Base-by-base conservation (phyloP, 30 jellyfish, hydroid and myxozoan species). In the Chironex yamaguchii region DNA sequence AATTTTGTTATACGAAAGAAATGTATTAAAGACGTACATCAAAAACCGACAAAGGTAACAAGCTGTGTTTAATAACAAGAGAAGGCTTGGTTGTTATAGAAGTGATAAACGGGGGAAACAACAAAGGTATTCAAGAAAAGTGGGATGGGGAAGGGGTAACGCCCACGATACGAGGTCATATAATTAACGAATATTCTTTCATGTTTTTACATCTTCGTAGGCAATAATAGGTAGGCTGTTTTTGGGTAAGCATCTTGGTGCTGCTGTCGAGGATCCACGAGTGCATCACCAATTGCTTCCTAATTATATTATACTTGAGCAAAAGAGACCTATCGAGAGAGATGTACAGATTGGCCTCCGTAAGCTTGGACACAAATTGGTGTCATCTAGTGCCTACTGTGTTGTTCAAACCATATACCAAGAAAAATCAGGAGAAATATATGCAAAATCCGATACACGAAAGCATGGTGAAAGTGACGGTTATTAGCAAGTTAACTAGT, bases 261-360 rank as follows among this genome's bases (percentile, higher is more conserved):
- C 91, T 0, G 84, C 96, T 20, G 97, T 96, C 6, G 89, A 89
- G 26, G 53, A 80, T 49, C 97, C 91, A 4, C 36, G 99, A 36
- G 30, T 96, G 26, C 99, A 96, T 62, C 94, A 91, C 67, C 99
- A 96, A 69, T 86, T 97, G 24, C 73, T 91, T 0, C 99, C 99
- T 12, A 90, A 96, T 54, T 17, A 51, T 11, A 62, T 96, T 74
- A 20, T 12, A n/a, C 27, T 58, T 87, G 58, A 88, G 76, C 6
- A 36, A 21, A 68, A 64, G 31, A 62, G 81, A 52, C 22, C 36
- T 17, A 29, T 87, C 14, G 83, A 86, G 23, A 62, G 32, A 34
- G 34, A 76, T 17, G 62, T 92, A 23, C 64, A 86, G 0, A 90
- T 86, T 27, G 92, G 95, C 9, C 87, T 94, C 36, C 36, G 62